Evolutionary conservation across 2,113 vertebrate genomes (phyloP).

Genomic region (Lanius collurio): DNA sequence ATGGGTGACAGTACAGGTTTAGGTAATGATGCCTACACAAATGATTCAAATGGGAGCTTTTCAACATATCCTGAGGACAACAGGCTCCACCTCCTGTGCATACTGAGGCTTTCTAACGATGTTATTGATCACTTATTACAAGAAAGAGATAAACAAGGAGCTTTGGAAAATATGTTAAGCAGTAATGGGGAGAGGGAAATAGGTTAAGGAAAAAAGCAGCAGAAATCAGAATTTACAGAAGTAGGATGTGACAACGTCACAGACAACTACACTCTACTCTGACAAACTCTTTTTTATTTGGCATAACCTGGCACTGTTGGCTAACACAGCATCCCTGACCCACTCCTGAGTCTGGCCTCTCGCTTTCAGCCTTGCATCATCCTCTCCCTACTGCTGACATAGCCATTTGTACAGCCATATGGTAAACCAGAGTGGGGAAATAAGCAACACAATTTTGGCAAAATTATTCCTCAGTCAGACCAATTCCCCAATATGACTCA

Average conservation of each 20-base stretch:
- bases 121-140: background rate
- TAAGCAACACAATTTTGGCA: constrained; percentile 10
- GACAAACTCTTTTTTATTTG: background rate
- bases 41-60: background rate
- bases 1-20: background rate
- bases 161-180: background rate
- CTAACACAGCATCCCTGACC: background rate
- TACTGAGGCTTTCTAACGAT: background rate
- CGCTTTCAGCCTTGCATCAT: constrained; percentile 21
- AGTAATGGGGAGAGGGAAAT: background rate
- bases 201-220: background rate
- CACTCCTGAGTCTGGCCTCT: constrained; percentile 7
- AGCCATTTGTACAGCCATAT: constrained; percentile 58
- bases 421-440: constrained; percentile 43
- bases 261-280: background rate
- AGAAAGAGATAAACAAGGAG: background rate
- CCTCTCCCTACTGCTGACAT: constrained; percentile 47
- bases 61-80: background rate
- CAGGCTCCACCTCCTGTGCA: background rate
- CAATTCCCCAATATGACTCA: background rate
- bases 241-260: background rate
- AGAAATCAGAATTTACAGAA: background rate
- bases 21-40: background rate
- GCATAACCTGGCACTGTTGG: background rate
- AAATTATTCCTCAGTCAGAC: background rate